Evolutionary conservation across 2,113 vertebrate genomes (phyloP), one percentile per base, ranked within the genome.

Genomic region (Notiomystis cincta): DNA sequence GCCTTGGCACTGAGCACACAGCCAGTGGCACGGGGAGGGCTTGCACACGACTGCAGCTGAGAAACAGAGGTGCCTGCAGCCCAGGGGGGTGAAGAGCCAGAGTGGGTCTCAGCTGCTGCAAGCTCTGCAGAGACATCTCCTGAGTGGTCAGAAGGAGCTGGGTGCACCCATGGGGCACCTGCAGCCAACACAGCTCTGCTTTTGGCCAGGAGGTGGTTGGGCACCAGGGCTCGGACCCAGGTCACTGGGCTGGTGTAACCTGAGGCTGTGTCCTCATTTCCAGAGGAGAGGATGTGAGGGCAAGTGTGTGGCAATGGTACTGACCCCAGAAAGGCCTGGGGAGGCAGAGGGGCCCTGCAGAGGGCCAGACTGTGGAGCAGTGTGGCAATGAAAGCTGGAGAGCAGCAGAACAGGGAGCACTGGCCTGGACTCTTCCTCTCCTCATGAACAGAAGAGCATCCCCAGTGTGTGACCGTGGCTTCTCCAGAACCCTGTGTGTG

Each of bases 391-490:
- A 70, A 73, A 35, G 64, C 38, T 30, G 60, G 37, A 89, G 62
- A 77, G 33, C 47, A 35, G 31, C 53, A 67, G n/a, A 37, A 15
- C 13, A 50, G 30, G 30, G 38, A 88, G 31, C 28, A 13, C 5
- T 21, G 13, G 7, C 25, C 45, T 37, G 48, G 58, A 71, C 7
- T 15, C 3, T 0, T 69, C 50, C 15, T 62, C 23, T 73, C 58
- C 83, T 71, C 5, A 1, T 5, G 40, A 44, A 22, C n/a, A 72
- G 50, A 18, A 42, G 35, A 64, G 3, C 61, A 64, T 33, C 37
- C 40, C 19, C 45, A 31, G 1, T 0, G 21, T 1, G 0, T 35
- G 25, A 47, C n/a, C 44, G 15, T 1, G 0, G 1, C 1, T 13
- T 62, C 42, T 71, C 11, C 80, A 86, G 40, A 82, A 50, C 21